phyloP scores from a whole-genome alignment of 64 coral and sea anemone genomes.

The Dendrophyllia cribrosa region DNA sequence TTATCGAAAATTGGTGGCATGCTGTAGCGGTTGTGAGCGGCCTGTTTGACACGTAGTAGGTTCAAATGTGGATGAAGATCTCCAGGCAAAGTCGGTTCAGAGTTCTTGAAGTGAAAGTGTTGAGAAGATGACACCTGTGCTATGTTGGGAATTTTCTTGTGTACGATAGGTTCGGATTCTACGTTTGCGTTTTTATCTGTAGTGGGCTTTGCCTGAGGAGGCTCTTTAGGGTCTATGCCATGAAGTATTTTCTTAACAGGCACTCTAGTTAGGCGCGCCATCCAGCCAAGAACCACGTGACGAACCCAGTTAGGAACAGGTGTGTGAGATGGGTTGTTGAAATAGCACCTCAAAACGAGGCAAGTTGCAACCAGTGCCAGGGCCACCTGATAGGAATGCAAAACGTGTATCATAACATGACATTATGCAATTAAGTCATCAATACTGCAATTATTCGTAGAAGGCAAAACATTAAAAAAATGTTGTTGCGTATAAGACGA shows the following conservation, averaged over 20 bases:
- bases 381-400: conserved; percentile 51
- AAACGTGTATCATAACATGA: neutral
- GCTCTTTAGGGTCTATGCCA: conserved; percentile 33
- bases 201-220: neutral
- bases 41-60: neutral
- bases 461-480: neutral
- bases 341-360: conserved; percentile 75
- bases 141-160: conserved; percentile 30
- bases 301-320: conserved; percentile 79
- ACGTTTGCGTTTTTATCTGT: conserved; percentile 16
- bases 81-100: neutral
- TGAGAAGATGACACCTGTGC: neutral
- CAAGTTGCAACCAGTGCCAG: conserved; percentile 81
- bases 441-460: no score
- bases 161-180: neutral
- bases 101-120: neutral
- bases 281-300: conserved; percentile 65
- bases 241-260: conserved; percentile 48
- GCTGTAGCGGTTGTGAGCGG: neutral
- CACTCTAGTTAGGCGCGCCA: conserved; percentile 59
- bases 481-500: no score
- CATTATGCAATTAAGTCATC: no score
- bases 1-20: conserved; percentile 25
- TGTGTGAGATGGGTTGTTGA: conserved; percentile 85
- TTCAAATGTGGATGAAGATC: conserved; percentile 18